A percentile compares a stretch with the other conserved stretches of the same genome.
Conservation (phyloP, 2,113 vertebrate species). For the Mastomys coucha region DNA sequence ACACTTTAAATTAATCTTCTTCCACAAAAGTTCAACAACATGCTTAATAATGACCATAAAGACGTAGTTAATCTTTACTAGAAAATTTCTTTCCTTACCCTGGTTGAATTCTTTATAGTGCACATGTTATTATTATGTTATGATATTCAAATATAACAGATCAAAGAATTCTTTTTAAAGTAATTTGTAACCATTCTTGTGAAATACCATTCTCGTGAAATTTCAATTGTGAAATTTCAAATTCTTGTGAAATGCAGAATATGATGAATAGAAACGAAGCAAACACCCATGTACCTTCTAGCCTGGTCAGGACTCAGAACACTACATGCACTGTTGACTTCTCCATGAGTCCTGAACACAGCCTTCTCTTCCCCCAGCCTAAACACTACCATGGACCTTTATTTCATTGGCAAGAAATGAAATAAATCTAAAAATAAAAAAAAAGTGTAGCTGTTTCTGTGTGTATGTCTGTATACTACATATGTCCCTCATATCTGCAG, state of each 20-base stretch:
- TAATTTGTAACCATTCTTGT: not conserved
- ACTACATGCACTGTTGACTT: rapidly evolving
- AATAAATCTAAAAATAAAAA: not conserved
- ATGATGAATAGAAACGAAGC: not conserved
- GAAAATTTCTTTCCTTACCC: not conserved
- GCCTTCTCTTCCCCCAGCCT: not conserved
- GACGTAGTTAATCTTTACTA: slow-evolving; percentile 35
- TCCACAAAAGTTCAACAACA: slow-evolving; percentile 54
- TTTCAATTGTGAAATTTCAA: too few relatives aligned
- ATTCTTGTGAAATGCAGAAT: not conserved
- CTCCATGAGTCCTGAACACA: not conserved
- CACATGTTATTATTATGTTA: not conserved
- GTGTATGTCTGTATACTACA: not conserved
- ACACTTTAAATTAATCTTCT: slow-evolving; percentile 7
- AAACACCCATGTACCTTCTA: not conserved
- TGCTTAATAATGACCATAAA: not conserved
- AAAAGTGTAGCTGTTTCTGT: not conserved
- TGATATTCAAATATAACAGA: not conserved
- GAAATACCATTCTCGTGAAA: too few relatives aligned
- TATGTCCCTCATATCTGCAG: not conserved
- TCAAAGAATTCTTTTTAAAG: slow-evolving; percentile 4
- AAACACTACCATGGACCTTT: not conserved
- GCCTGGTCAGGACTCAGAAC: not conserved
- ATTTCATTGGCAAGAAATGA: not conserved
- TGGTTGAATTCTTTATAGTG: slow-evolving; percentile 2